Percentiles rank a stretch among this genome's conserved stretches.
Conservation (phyloP, 1,140 invertebrate species). For the Cydia pomonella region DNA sequence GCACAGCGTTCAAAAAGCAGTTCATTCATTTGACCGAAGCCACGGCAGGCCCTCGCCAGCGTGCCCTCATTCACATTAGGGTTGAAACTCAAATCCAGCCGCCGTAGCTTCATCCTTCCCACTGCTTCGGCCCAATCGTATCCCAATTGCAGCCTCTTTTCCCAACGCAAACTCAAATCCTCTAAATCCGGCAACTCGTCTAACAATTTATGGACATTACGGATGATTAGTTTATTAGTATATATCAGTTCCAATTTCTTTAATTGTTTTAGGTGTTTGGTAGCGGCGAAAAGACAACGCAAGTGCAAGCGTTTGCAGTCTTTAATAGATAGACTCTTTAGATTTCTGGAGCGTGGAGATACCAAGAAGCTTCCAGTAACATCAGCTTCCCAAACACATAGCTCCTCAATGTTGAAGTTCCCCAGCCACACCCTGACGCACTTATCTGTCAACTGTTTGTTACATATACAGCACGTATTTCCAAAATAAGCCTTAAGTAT, state of each 20-base stretch:
- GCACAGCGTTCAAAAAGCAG: background rate
- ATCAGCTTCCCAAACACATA: background rate
- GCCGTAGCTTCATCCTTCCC: background rate
- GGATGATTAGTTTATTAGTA: background rate
- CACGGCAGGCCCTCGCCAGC: background rate
- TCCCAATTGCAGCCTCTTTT: background rate
- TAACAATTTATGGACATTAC: background rate
- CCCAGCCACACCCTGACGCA: background rate
- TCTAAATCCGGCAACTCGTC: background rate
- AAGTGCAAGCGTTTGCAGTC: background rate
- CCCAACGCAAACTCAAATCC: background rate
- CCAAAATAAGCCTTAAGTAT: slow-evolving; percentile 9
- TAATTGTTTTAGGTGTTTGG: background rate
- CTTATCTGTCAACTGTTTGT: slow-evolving; percentile 3
- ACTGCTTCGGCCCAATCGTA: background rate
- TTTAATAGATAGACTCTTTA: background rate
- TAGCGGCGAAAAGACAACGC: background rate
- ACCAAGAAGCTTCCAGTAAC: background rate
- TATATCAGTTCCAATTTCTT: background rate
- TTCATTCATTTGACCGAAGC: background rate
- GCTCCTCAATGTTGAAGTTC: background rate
- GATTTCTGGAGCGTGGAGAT: background rate
- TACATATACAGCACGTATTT: background rate
- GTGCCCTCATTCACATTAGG: background rate
- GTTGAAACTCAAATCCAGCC: background rate